These are phyloP conservation scores for Panagrolaimus sp. DNA, from an alignment of 1,140 invertebrate genomes.

Conservation along the genomic window DNA sequence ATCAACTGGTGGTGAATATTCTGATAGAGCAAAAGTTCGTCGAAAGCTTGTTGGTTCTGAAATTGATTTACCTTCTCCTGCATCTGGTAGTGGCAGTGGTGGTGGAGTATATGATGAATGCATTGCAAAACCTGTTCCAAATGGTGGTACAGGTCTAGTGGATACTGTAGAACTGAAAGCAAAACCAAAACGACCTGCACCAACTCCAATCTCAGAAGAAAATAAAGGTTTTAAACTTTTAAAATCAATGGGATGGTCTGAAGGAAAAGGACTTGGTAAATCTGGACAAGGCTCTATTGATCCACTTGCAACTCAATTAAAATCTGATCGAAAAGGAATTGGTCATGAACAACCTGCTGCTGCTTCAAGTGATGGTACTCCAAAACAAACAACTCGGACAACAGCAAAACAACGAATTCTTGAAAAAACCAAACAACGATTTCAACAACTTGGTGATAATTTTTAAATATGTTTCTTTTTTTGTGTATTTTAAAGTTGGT, in stretches of 20 bases:
- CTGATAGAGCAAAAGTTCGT: conserved; percentile 1
- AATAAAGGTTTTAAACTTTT: conserved; percentile 78
- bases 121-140: neutral
- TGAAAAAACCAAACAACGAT: neutral
- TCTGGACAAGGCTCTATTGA: neutral
- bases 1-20: neutral
- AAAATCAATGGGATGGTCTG: conserved; percentile 95
- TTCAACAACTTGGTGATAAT: neutral
- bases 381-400: neutral
- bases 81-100: neutral
- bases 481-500: no score
- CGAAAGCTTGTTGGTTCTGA: conserved; percentile 9
- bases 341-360: neutral
- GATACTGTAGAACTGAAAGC: conserved; percentile 1
- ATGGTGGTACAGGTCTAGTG: neutral
- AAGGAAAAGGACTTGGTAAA: conserved; percentile 61
- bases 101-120: conserved; percentile 9
- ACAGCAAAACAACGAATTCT: neutral
- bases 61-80: neutral
- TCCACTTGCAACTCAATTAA: neutral
- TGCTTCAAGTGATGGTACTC: neutral
- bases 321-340: neutral
- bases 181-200: neutral
- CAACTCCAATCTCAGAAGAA: conserved; percentile 6
- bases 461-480: no score